A percentile compares a stretch with the other conserved stretches of the same genome.
Evolutionary conservation across 2,797 vertebrate genomes (phyloP).

Genomic region (Limosa lapponica): DNA sequence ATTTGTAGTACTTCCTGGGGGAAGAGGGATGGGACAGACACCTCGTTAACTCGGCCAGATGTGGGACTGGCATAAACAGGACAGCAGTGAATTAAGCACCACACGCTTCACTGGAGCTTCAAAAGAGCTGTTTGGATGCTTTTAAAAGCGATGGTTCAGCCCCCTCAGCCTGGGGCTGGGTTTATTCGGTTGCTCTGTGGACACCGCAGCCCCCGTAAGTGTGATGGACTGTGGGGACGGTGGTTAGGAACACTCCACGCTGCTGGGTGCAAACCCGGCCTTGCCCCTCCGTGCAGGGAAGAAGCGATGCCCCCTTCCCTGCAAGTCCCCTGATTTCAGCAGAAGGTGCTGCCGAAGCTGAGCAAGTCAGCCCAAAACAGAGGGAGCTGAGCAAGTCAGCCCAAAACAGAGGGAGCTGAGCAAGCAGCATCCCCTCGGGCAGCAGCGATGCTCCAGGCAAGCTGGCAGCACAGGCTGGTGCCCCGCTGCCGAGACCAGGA

Average conservation of each 20-base stretch:
- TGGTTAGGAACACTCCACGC: background rate
- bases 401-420: background rate
- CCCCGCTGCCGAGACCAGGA: fast-evolving
- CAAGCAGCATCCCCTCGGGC: background rate
- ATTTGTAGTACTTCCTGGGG: conserved; percentile 98
- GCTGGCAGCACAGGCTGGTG: background rate
- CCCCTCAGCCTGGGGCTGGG: fast-evolving
- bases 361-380: background rate
- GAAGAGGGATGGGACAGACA: background rate
- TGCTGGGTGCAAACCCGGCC: background rate
- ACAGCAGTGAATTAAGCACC: background rate
- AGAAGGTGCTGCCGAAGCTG: background rate
- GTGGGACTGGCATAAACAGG: background rate
- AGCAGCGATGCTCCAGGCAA: background rate
- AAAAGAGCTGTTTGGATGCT: background rate
- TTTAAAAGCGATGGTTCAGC: background rate
- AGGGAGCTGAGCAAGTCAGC: background rate
- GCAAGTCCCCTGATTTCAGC: fast-evolving
- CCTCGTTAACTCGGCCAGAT: fast-evolving
- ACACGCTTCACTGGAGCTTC: fast-evolving
- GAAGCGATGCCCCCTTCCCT: fast-evolving
- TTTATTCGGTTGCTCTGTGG: background rate
- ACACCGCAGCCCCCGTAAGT: background rate
- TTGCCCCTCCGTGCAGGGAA: fast-evolving
- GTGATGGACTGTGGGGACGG: fast-evolving